phyloP scores from a whole-genome alignment of 2,113 vertebrate genomes.

The Carollia perspicillata region DNA sequence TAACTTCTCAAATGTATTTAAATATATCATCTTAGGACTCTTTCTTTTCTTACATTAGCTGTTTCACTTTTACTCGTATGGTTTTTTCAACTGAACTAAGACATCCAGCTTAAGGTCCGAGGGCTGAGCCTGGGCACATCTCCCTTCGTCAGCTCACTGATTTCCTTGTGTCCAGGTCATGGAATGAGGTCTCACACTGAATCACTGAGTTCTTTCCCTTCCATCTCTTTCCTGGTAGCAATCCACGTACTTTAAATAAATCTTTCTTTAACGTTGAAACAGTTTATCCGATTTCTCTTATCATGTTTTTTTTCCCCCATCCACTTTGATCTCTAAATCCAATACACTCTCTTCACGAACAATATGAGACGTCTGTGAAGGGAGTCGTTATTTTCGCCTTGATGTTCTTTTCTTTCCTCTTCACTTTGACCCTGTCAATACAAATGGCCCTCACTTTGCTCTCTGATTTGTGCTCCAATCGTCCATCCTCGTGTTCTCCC shows the following conservation, averaged over 20 bases:
- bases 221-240: background rate
- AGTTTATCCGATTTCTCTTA: background rate
- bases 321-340: background rate
- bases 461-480: background rate
- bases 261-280: background rate
- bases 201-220: background rate
- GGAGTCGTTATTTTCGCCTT: background rate
- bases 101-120: background rate
- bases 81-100: background rate
- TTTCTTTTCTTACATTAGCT: background rate
- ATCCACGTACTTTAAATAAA: background rate
- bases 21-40: background rate
- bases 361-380: background rate
- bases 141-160: background rate
- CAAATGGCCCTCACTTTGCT: background rate
- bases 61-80: background rate
- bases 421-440: background rate
- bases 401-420: background rate
- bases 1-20: background rate
- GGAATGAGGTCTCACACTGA: background rate
- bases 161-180: background rate
- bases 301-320: background rate
- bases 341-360: background rate
- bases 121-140: rapidly evolving
- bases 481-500: background rate